Evolutionary conservation across 2,797 vertebrate genomes (phyloP).

Genomic region (Esox lucius): DNA sequence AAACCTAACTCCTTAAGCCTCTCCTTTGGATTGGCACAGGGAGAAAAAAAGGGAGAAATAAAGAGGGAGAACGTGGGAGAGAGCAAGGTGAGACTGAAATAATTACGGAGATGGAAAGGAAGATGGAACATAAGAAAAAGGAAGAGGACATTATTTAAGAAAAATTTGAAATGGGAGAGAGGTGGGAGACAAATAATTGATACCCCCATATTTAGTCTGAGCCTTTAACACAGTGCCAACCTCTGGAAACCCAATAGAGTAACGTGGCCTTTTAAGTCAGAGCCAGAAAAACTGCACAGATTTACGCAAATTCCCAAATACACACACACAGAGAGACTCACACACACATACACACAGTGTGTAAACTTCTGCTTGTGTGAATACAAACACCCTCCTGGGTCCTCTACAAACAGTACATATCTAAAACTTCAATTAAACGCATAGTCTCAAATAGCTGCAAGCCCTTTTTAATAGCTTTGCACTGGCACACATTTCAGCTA

Average conservation of each 20-base stretch:
- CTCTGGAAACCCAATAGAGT: conserved; percentile 50
- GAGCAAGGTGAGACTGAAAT: not conserved
- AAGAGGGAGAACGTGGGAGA: too few species aligned
- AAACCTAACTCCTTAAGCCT: conserved; percentile 48
- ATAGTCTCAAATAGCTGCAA: too few species aligned
- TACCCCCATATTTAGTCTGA: conserved; percentile 53
- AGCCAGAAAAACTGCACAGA: conserved; percentile 45
- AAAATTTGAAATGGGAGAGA: conserved; percentile 43
- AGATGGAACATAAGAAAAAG: too few species aligned
- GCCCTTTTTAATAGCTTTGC: too few species aligned
- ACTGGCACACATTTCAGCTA: too few species aligned
- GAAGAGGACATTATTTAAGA: conserved; percentile 17
- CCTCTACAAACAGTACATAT: not conserved
- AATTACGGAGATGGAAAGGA: not conserved
- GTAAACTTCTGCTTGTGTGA: conserved; percentile 1
- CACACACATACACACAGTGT: not conserved
- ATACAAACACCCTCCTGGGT: not conserved
- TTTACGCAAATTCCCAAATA: conserved; percentile 32
- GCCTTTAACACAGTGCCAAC: conserved; percentile 33
- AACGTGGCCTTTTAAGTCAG: conserved; percentile 57
- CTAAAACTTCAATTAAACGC: not conserved
- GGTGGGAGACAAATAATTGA: conserved; percentile 9
- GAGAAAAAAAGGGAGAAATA: not conserved
- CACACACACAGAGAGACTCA: conserved; percentile 12
- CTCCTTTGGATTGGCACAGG: conserved; percentile 32